phyloP scores from a whole-genome alignment of 2,888 invertebrate genomes.

The Anagyrus pseudococci region DNA sequence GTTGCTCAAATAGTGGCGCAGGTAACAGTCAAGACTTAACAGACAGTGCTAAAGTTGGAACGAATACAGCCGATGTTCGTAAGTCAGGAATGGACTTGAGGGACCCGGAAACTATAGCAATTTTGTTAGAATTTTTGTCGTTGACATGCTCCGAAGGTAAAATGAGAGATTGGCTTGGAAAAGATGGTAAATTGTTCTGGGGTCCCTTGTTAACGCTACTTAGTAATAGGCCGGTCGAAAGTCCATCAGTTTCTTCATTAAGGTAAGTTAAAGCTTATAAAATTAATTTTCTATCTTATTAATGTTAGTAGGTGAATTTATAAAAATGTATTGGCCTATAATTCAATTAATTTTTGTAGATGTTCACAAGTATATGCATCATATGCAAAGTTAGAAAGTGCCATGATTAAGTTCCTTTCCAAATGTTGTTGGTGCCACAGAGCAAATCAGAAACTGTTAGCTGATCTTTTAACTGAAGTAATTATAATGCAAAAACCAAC shows the following conservation, averaged over 20 bases:
- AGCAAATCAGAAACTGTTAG: constrained; percentile 82
- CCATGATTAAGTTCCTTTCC: constrained; percentile 82
- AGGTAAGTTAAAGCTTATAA: constrained; percentile 43
- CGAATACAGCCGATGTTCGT: constrained; percentile 34
- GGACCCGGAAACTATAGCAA: constrained; percentile 68
- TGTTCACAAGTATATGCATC: constrained; percentile 53
- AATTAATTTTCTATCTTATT: too few species aligned
- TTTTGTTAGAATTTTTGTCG: constrained; percentile 81
- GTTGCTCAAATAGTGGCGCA: constrained; percentile 4
- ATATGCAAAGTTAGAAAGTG: constrained; percentile 69
- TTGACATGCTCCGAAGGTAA: constrained; percentile 80
- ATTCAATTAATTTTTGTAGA: constrained; percentile 34
- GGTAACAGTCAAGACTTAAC: constrained; percentile 54
- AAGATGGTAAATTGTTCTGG: constrained; percentile 86
- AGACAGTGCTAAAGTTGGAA: constrained; percentile 63
- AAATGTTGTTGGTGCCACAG: constrained; percentile 86
- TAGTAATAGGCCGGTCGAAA: constrained; percentile 69
- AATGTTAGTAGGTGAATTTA: background rate
- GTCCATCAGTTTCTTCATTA: constrained; percentile 52
- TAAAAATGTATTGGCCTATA: background rate
- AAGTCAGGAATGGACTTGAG: constrained; percentile 62
- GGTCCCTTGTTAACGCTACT: constrained; percentile 78
- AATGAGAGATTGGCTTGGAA: constrained; percentile 88
- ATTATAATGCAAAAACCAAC: constrained; percentile 68
- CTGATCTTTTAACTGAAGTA: constrained; percentile 79